Percentiles rank a stretch among this genome's conserved stretches.
phyloP scores from a whole-genome alignment of 2,888 invertebrate species.

The Stenodera caucasica region DNA sequence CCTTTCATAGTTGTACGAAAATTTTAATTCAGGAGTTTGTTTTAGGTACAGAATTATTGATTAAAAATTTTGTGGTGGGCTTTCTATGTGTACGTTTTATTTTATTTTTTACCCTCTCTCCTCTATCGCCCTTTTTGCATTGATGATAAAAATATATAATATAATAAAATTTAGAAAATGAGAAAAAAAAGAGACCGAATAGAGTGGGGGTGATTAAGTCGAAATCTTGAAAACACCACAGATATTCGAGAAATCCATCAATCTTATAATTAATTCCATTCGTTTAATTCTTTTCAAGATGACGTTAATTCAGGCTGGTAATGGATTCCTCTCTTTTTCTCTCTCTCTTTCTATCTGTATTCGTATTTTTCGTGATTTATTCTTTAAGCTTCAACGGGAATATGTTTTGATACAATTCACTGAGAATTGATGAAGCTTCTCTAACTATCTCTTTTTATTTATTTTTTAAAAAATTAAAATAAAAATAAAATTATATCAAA shows the following conservation, averaged over 20 bases:
- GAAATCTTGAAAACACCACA: constrained; percentile 44
- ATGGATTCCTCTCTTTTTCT: constrained; percentile 45
- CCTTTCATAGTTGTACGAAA: constrained; percentile 1
- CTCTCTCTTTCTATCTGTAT: background rate
- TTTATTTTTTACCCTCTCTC: background rate
- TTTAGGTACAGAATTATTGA: background rate
- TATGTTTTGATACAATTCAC: constrained; percentile 42
- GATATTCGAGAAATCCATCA: constrained; percentile 54
- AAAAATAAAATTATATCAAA: background rate
- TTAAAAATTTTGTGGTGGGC: background rate
- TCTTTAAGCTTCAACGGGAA: constrained; percentile 39
- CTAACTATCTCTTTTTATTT: constrained; percentile 21
- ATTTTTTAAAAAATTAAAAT: background rate
- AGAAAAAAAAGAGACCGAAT: background rate
- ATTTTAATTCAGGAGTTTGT: background rate
- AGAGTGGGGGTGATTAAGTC: constrained; percentile 37
- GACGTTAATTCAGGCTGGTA: constrained; percentile 56
- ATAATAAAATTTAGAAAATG: background rate
- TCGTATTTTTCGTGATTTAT: constrained; percentile 48
- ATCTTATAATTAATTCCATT: constrained; percentile 60
- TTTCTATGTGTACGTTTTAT: too few relatives aligned
- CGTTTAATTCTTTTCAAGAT: constrained; percentile 58
- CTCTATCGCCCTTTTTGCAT: background rate
- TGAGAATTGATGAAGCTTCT: constrained; percentile 38
- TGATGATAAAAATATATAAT: constrained; percentile 4